Evolutionary conservation across 2,113 vertebrate genomes (phyloP), one percentile per base, ranked within the genome.

Genomic region (Leucopsar rothschildi): DNA sequence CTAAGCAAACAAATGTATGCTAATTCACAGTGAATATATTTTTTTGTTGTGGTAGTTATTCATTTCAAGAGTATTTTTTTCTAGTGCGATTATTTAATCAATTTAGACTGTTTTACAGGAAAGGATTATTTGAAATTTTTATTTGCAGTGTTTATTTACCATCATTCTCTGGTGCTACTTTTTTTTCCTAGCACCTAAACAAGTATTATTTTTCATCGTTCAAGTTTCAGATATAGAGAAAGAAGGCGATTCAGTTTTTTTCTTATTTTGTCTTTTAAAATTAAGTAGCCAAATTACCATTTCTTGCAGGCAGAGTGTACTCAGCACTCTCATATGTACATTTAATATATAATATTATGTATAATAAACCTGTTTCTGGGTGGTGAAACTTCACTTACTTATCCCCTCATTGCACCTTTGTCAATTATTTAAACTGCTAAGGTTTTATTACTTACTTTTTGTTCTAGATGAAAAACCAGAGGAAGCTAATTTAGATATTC

Each of bases 401-500:
- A 42, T 75, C 12, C 16, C 9, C 11, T 31, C 18, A 27, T 27
- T 52, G 31, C 73, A 18, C 15, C 19, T 83, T 81, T 11, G 1
- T 50, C 50, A 72, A 4, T 86, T 44, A 79, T 72, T 77, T 86
- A 81, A 90, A 65, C 15, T 47, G 14, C 52, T 93, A 44, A 70
- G 5, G 11, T 60, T 79, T 86, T 76, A 21, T 57, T 82, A 35
- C 27, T 44, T 88, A 11, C 1, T 75, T 76, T 95, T 87, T 76
- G 18, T 92, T 93, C 82, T 65, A 99, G 99, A 98, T 63, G 99
- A 99, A 85, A 98, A 98, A 61, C 83, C 98, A 15, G 98, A 99
- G 47, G 98, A 98, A 31, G 66, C 90, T n/a, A 98, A 98, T 86
- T 97, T 98, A 76, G 97, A 98, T 94, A 97, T 98, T 97, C 99